phyloP scores from a whole-genome alignment of 2,797 vertebrate genomes.

The Choloepus didactylus region DNA sequence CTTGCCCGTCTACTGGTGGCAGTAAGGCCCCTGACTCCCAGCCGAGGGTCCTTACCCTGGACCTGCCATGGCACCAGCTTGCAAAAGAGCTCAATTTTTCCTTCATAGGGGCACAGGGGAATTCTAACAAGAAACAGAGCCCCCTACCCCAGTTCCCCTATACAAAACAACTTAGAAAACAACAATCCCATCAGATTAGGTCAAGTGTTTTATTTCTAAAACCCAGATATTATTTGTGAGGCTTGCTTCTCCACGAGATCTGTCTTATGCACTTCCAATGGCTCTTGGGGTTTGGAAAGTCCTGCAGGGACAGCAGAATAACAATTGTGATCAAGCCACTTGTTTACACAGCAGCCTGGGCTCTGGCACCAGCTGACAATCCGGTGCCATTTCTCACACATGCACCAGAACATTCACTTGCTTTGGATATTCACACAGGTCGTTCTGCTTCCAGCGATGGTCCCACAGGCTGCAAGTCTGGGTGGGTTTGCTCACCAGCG shows the following conservation, averaged over 20 bases:
- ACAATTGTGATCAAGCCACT: background rate
- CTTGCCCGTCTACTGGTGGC: background rate
- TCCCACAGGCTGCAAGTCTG: background rate
- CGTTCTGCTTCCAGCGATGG: background rate
- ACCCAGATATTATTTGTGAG: background rate
- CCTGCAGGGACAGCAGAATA: background rate
- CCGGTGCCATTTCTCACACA: accelerated
- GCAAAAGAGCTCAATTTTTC: background rate
- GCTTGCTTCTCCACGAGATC: background rate
- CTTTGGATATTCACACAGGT: background rate
- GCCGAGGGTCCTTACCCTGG: background rate
- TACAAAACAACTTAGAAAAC: background rate
- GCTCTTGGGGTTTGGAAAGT: background rate
- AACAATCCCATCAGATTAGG: background rate
- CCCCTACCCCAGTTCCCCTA: too few relatives aligned
- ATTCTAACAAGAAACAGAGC: constrained; percentile 16
- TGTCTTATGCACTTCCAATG: background rate
- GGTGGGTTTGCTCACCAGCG: background rate
- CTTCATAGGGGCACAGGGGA: background rate
- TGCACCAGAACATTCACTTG: background rate
- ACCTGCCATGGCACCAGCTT: background rate
- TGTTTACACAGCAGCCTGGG: background rate
- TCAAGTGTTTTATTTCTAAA: background rate
- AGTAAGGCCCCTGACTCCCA: background rate
- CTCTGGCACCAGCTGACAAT: background rate